Conservation (phyloP, 2,888 invertebrate species). For the Lasioglossum calceatum region DNA sequence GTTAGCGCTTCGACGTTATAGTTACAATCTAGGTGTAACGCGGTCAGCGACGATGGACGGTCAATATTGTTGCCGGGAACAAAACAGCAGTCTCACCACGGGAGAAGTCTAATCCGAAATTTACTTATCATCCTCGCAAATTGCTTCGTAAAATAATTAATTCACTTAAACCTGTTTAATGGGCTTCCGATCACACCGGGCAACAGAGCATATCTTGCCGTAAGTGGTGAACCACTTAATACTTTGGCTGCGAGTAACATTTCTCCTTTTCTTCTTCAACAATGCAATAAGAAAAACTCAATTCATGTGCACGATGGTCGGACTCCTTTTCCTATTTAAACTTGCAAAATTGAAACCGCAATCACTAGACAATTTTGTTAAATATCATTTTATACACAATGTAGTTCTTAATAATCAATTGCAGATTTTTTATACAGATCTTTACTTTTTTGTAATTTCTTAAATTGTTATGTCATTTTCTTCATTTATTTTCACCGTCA, state of each 20-base stretch:
- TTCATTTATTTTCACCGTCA: background rate
- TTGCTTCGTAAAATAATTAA: conserved; percentile 38
- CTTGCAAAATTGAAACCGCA: background rate
- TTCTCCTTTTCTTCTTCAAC: background rate
- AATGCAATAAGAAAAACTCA: background rate
- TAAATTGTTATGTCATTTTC: background rate
- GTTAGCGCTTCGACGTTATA: background rate
- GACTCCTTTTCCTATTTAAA: background rate
- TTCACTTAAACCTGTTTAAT: conserved; percentile 18
- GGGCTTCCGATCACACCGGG: background rate
- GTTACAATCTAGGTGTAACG: background rate
- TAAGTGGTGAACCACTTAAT: conserved; percentile 15
- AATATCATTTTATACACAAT: background rate
- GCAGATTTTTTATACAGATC: too few relatives aligned
- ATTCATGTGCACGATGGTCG: background rate
- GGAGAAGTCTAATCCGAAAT: conserved; percentile 26
- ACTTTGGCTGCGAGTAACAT: background rate
- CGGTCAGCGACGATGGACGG: background rate
- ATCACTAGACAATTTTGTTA: background rate
- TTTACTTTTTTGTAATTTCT: background rate
- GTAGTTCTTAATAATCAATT: background rate
- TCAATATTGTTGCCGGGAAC: conserved; percentile 27
- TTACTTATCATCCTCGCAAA: conserved; percentile 41
- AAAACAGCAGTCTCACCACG: conserved; percentile 35
- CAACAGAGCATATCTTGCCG: background rate